Conservation (phyloP, 2,888 invertebrate genomes). For the Nomada lathburiana region DNA sequence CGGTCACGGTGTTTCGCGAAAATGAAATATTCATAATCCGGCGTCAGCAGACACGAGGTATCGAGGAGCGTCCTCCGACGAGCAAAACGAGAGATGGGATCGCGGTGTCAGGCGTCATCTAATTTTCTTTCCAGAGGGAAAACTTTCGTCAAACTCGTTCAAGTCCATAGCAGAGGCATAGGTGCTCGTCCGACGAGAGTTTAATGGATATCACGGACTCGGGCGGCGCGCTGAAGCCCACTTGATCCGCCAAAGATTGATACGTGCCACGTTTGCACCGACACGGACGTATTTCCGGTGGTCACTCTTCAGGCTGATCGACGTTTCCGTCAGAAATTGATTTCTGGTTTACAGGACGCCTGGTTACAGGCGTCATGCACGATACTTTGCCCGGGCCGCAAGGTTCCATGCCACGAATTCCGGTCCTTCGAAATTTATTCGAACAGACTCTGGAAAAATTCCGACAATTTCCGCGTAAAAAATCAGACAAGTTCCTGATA, state of each 20-base stretch:
- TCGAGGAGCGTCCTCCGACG: background rate
- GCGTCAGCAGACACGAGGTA: slow-evolving; percentile 25
- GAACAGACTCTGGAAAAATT: no score
- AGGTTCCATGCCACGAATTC: no score
- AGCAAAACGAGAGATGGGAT: background rate
- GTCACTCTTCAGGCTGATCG: background rate
- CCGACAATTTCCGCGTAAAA: no score
- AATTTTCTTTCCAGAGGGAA: slow-evolving; percentile 52
- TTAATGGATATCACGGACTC: slow-evolving; percentile 68
- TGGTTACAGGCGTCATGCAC: background rate
- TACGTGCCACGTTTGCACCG: slow-evolving; percentile 27
- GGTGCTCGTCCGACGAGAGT: slow-evolving; percentile 61
- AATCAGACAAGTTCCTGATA: background rate
- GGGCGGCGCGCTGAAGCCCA: slow-evolving; percentile 40
- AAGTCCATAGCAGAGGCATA: slow-evolving; percentile 48
- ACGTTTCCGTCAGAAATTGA: slow-evolving; percentile 22
- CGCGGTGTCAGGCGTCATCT: slow-evolving; percentile 41
- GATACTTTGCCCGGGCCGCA: background rate
- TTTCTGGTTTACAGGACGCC: background rate
- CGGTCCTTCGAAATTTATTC: no score
- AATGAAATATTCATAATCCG: slow-evolving; percentile 58
- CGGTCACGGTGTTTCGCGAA: slow-evolving; percentile 4
- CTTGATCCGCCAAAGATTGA: slow-evolving; percentile 66
- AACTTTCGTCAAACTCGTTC: slow-evolving; percentile 64
- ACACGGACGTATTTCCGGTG: slow-evolving; percentile 19